Conservation (phyloP, 2,113 vertebrate species). For the Orientallactaga bullata region DNA sequence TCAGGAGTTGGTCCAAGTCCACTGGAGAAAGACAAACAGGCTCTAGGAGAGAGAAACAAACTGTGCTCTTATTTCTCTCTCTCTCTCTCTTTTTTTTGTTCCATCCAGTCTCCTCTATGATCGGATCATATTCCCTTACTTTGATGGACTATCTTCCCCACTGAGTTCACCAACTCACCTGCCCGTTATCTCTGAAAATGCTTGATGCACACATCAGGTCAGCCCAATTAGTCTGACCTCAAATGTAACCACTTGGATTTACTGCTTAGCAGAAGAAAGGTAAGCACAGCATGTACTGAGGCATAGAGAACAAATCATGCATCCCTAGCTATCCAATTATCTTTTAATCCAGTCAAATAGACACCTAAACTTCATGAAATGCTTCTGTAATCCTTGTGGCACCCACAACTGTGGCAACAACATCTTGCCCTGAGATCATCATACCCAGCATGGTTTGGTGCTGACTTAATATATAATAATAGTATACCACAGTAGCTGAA, state of each 20-base stretch:
- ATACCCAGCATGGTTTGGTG: background rate
- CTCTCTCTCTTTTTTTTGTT: background rate
- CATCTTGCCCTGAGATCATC: background rate
- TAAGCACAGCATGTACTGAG: background rate
- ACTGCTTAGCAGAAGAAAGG: background rate
- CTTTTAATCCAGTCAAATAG: background rate
- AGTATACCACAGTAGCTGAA: background rate
- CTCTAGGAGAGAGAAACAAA: background rate
- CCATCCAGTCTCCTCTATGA: too few species aligned
- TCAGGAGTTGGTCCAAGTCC: background rate
- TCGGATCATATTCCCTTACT: background rate
- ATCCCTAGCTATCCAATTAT: background rate
- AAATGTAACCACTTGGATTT: background rate
- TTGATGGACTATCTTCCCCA: background rate
- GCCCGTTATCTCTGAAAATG: background rate
- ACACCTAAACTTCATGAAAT: background rate
- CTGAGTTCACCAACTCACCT: background rate
- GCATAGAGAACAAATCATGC: background rate
- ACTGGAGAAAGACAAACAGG: background rate
- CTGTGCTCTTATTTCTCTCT: background rate
- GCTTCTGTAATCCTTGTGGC: rapidly evolving
- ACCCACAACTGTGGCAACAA: background rate
- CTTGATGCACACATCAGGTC: too few species aligned
- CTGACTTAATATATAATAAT: background rate
- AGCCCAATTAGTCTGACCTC: background rate